phyloP scores from a whole-genome alignment of 2,797 vertebrate species.

The Typhlichthys subterraneus region DNA sequence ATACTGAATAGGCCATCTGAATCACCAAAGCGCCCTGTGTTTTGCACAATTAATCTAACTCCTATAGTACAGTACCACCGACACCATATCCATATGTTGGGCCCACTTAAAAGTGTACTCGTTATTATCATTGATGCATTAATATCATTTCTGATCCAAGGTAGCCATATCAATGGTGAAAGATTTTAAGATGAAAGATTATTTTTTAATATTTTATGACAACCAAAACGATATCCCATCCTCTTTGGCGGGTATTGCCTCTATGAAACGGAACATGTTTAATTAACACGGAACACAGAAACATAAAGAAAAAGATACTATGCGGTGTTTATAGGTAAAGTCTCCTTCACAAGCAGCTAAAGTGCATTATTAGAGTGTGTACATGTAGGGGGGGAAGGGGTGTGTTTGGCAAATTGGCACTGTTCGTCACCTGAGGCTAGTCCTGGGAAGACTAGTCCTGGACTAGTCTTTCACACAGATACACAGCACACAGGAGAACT shows the following conservation, averaged over 20 bases:
- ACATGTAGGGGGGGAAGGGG: conserved; percentile 29
- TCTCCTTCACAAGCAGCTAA: conserved; percentile 69
- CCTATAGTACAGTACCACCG: conserved; percentile 1
- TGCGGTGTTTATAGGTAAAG: conserved; percentile 22
- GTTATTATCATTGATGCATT: neutral
- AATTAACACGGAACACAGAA: conserved; percentile 18
- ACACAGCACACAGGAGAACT: conserved; percentile 54
- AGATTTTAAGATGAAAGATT: too few relatives aligned
- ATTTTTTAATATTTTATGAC: conserved; percentile 6
- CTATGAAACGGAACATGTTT: neutral
- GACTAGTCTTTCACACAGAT: conserved; percentile 62
- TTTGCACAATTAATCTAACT: neutral
- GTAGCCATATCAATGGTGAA: too few relatives aligned
- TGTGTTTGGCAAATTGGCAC: conserved; percentile 34
- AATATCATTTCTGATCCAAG: too few relatives aligned
- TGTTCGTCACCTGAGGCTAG: conserved; percentile 38
- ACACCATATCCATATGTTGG: conserved; percentile 6
- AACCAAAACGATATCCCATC: neutral
- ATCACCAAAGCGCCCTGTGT: too few relatives aligned
- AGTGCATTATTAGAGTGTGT: conserved; percentile 77
- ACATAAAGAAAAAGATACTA: conserved; percentile 17
- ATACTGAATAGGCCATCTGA: too few relatives aligned
- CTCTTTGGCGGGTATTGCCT: neutral
- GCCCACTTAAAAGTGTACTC: conserved; percentile 16
- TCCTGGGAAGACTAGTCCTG: conserved; percentile 20